Conservation (phyloP, 1,140 invertebrate species). For the Caerostris extrusa region DNA sequence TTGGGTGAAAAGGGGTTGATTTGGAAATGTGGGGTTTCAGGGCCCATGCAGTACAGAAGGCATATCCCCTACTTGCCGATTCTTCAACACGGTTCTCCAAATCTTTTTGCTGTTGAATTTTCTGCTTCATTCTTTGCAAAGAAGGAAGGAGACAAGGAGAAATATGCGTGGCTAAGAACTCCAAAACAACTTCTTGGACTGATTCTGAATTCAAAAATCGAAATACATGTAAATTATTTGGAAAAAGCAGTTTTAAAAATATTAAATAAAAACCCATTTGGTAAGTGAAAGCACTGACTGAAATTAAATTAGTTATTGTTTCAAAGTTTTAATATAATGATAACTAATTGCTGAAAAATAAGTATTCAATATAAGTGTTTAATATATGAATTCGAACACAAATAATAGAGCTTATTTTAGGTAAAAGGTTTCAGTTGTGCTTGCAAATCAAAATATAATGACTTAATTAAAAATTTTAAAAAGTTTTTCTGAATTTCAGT, state of each 20-base stretch:
- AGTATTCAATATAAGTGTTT: no score
- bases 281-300: no score
- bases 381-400: no score
- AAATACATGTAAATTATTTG: background rate
- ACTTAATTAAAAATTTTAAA: no score
- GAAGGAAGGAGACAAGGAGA: conserved; percentile 63
- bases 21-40: background rate
- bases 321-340: no score
- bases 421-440: no score
- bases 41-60: conserved; percentile 20
- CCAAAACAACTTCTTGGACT: conserved; percentile 66
- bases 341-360: no score
- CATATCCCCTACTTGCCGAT: conserved; percentile 65
- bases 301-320: no score
- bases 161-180: conserved; percentile 69
- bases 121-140: conserved; percentile 70
- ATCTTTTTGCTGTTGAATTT: conserved; percentile 57
- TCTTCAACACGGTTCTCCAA: conserved; percentile 57
- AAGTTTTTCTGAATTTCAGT: no score
- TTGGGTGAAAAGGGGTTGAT: background rate
- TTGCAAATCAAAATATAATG: no score
- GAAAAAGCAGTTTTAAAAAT: background rate
- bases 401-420: no score
- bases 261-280: background rate
- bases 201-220: conserved; percentile 41